Evolutionary conservation across 2,113 vertebrate genomes (phyloP), one percentile per base, ranked within the genome.

Genomic region (Cairina moschata): DNA sequence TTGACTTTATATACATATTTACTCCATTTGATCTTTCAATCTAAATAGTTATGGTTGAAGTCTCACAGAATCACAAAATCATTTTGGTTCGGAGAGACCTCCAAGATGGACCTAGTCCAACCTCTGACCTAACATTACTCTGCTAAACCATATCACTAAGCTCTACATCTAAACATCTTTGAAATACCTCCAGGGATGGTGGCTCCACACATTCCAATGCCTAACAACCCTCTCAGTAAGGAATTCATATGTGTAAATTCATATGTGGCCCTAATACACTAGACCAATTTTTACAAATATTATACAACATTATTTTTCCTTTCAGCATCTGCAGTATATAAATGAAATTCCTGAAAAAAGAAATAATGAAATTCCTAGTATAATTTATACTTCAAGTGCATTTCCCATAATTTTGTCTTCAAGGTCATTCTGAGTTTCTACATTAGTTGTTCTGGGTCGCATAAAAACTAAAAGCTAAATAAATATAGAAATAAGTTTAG

Each of bases 21-120:
- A 62, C 42, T 13, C 18, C 21, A 32, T 86, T 91, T 96, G 60
- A 55, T 88, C 95, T 92, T 59, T 83, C 88, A 91, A 72, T 67
- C 28, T 29, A 96, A 86, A 66, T 72, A 60, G 23, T 52, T 38
- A 56, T 71, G 5, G 65, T 67, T 58, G 54, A 82, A 21, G 42
- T 44, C 42, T 44, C 42, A 44, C 42, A 44, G 16, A 44, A 17
- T 44, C 42, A 44, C 42, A 44, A 17, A 44, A 44, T 17, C 15
- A 17, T 44, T 44, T 44, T 44, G 42, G 42, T 44, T 44, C 16
- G 42, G 17, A 44, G 17, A 44, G 42, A 16, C 42, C 42, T 44
- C 42, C 42, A 44, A 44, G 42, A 44, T 44, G 14, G 14, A 44
- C 42, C 42, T 44, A 44, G 42, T 44, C 42, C 42, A 44, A 44